phyloP scores from a whole-genome alignment of 2,113 vertebrate species.

The Diadophis punctatus region DNA sequence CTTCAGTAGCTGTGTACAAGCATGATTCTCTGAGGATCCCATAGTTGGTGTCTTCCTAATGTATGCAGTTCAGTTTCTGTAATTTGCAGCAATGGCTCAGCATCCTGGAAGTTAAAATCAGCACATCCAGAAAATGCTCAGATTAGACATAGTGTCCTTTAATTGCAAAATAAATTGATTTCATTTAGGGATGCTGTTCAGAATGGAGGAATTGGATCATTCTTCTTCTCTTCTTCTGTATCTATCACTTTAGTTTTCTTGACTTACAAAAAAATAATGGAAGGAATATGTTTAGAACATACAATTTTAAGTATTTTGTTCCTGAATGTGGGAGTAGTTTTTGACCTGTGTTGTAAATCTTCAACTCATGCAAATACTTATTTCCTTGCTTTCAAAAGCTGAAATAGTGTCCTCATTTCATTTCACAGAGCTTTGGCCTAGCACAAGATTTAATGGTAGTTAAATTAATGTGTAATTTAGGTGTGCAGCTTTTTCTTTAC shows the following conservation, averaged over 20 bases:
- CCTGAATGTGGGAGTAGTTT: not conserved
- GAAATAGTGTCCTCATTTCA: constrained; percentile 17
- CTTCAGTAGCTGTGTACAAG: not conserved
- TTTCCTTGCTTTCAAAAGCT: not conserved
- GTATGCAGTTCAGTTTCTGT: not conserved
- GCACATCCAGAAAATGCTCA: not conserved
- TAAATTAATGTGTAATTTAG: constrained; percentile 13
- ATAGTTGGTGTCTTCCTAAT: not conserved
- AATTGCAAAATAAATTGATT: not conserved
- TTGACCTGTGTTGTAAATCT: not conserved
- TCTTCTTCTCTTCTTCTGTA: not conserved
- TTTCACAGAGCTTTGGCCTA: constrained; percentile 2
- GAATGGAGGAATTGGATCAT: not conserved
- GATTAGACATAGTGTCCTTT: not conserved
- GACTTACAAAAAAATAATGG: not conserved
- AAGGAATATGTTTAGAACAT: not conserved
- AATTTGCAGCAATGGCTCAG: not conserved
- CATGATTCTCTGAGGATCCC: not conserved
- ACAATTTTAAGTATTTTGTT: not conserved
- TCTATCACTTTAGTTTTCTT: not conserved
- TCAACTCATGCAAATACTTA: not conserved
- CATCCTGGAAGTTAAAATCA: not conserved
- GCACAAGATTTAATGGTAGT: not conserved
- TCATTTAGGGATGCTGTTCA: not conserved
- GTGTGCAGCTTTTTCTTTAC: constrained; percentile 19